A percentile compares a stretch with the other conserved stretches of the same genome.
These are phyloP conservation scores for Aleiodes sp. DNA, from an alignment of 1,140 invertebrate genomes.

Conservation along the genomic window DNA sequence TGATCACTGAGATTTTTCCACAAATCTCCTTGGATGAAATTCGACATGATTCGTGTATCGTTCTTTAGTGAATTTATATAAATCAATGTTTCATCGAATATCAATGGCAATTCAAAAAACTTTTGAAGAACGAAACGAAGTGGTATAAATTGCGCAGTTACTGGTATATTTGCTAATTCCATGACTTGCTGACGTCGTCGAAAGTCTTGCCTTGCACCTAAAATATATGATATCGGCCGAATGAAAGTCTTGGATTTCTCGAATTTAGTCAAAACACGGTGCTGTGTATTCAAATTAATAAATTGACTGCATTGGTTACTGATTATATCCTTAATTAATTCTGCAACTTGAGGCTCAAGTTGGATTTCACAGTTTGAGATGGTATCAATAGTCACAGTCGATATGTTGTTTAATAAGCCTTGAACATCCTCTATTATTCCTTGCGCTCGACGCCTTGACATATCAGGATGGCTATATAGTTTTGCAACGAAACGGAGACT, in stretches of 20 bases:
- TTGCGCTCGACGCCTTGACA: not conserved
- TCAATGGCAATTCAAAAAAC: not conserved
- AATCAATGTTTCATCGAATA: not conserved
- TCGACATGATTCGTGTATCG: not conserved
- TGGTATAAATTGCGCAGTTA: not conserved
- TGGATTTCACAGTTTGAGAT: not conserved
- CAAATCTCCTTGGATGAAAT: not conserved
- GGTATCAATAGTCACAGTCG: not conserved
- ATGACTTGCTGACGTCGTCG: not conserved
- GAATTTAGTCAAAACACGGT: not conserved
- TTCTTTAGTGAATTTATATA: not conserved
- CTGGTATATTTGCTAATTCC: not conserved
- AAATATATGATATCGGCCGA: not conserved
- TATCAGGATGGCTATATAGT: slow-evolving; percentile 16
- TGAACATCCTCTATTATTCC: slow-evolving; percentile 18
- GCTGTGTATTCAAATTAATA: not conserved
- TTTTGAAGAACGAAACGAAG: not conserved
- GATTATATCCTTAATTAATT: not conserved
- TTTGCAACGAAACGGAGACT: slow-evolving; percentile 9
- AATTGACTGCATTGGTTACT: not conserved
- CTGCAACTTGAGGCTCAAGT: not conserved
- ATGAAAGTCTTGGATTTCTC: not conserved
- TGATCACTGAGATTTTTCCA: not conserved
- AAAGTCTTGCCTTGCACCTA: slow-evolving; percentile 14
- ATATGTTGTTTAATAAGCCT: not conserved